phyloP scores from a whole-genome alignment of 2,113 vertebrate genomes.

The Sciurus niger region DNA sequence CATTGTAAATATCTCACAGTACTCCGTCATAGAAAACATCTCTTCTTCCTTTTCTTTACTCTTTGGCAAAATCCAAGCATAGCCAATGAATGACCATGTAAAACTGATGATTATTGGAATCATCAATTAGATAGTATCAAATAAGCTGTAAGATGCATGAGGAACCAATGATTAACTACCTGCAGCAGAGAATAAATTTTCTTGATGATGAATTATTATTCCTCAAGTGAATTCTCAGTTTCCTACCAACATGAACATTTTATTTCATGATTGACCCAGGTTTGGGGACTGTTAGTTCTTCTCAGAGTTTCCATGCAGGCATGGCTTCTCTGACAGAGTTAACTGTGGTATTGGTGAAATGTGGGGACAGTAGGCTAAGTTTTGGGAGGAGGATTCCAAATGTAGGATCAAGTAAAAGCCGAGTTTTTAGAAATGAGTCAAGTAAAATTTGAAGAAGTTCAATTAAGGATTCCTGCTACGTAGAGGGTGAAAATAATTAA shows the following conservation, averaged over 20 bases:
- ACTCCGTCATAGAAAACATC: background rate
- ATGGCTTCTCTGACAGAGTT: background rate
- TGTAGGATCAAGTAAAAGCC: background rate
- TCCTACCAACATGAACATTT: slow-evolving; percentile 8
- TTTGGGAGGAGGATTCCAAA: background rate
- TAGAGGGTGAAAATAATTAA: slow-evolving; percentile 48
- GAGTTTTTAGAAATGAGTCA: slow-evolving; percentile 17
- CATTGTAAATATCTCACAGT: background rate
- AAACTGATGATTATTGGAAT: background rate
- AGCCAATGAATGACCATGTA: background rate
- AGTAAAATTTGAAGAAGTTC: background rate
- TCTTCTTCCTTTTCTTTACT: background rate
- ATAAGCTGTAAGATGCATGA: background rate
- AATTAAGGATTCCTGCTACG: background rate
- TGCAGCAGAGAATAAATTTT: background rate
- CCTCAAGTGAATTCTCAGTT: background rate
- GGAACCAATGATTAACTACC: background rate
- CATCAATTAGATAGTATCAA: slow-evolving; percentile 17
- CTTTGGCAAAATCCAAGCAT: background rate
- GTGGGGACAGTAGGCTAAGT: background rate
- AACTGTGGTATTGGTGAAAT: slow-evolving; percentile 32
- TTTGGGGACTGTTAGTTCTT: background rate
- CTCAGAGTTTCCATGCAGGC: background rate
- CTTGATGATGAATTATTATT: background rate
- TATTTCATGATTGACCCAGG: background rate